phyloP scores from a whole-genome alignment of 1,140 invertebrate genomes.

The Neodiprion lecontei region DNA sequence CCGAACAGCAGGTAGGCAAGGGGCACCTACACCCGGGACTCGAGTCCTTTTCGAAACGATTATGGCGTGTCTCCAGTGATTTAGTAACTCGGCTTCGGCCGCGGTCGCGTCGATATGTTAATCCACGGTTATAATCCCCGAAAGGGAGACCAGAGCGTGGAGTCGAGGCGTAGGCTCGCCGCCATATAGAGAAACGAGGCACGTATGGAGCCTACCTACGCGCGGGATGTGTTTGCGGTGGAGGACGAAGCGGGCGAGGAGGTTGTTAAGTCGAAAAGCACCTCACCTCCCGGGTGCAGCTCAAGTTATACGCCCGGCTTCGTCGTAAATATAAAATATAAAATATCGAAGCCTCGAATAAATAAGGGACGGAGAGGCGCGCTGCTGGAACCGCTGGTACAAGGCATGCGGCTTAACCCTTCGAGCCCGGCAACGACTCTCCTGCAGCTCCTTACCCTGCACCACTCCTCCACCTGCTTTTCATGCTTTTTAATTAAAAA shows the following conservation, averaged over 20 bases:
- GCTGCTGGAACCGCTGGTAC: conserved; percentile 14
- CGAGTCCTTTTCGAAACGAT: conserved; percentile 48
- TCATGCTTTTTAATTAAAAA: conserved; percentile 37
- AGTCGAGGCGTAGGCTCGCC: too few relatives aligned
- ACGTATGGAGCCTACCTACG: too few relatives aligned
- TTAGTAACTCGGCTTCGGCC: conserved; percentile 54
- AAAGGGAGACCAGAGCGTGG: conserved; percentile 33
- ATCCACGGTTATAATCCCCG: conserved; percentile 55
- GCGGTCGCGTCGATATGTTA: conserved; percentile 59
- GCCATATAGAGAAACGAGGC: too few relatives aligned
- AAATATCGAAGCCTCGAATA: conserved; percentile 54
- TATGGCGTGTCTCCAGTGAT: conserved; percentile 49
- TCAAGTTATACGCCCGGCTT: conserved; percentile 45
- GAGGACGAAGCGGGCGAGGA: conserved; percentile 33
- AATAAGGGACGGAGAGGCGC: neutral
- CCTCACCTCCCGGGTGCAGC: conserved; percentile 30
- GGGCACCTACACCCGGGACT: neutral
- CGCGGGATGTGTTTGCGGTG: neutral
- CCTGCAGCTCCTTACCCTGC: neutral
- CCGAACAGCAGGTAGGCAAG: neutral
- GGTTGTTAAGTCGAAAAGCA: conserved; percentile 51
- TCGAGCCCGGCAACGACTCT: neutral
- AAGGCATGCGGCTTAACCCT: conserved; percentile 25
- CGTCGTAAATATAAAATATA: conserved; percentile 63
- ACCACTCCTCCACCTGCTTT: neutral